Percentiles rank a stretch among this genome's conserved stretches.
Conservation (phyloP, 37 sponge, comb jelly and placozoan species). For the Halichondria panicea region DNA sequence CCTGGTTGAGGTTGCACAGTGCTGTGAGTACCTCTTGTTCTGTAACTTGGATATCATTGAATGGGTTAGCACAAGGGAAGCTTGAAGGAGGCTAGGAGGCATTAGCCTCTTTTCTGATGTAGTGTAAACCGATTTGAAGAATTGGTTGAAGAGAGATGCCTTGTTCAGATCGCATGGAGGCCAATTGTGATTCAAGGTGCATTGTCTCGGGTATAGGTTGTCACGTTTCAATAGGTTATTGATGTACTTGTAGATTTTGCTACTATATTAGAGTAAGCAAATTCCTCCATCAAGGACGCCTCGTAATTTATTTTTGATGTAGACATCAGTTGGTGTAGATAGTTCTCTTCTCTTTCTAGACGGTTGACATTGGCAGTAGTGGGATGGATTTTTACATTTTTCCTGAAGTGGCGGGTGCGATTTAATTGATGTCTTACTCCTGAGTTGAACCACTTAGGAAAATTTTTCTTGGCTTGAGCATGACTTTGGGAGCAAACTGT, state of each 20-base stretch:
- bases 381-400: not conserved
- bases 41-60: not conserved
- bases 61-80: not conserved
- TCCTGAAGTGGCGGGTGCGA: not conserved
- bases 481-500: not conserved
- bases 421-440: not conserved
- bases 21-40: not conserved
- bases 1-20: not conserved
- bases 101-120: not conserved
- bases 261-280: too few species aligned
- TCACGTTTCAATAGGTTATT: too few species aligned
- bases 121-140: not conserved
- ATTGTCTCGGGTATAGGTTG: too few species aligned
- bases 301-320: not conserved
- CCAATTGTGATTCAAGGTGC: not conserved
- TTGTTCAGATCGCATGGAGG: not conserved
- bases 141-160: not conserved
- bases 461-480: not conserved
- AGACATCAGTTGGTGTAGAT: not conserved
- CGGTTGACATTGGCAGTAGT: not conserved
- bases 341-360: not conserved
- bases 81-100: not conserved
- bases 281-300: too few species aligned
- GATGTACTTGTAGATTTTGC: too few species aligned
- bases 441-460: slow-evolving; percentile 1